These are phyloP conservation scores for Temnothorax curvispinosus DNA, from an alignment of 1,140 invertebrate species.

Conservation along the genomic window DNA sequence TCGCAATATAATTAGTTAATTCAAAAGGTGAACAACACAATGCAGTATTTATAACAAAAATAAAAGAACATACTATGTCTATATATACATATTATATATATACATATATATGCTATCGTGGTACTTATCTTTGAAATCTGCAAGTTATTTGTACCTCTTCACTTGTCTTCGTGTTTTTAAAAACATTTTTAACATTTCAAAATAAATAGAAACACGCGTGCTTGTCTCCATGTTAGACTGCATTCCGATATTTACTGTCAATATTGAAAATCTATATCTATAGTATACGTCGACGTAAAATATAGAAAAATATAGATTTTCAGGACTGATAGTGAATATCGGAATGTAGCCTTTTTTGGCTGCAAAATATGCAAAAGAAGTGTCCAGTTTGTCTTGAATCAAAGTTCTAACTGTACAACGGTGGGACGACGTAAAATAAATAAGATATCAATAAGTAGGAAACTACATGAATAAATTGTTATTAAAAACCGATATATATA, in stretches of 20 bases:
- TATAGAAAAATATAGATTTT: too few species aligned
- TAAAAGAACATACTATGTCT: conserved; percentile 52
- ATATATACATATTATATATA: not conserved
- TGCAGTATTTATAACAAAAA: conserved; percentile 62
- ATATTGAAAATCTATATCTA: too few species aligned
- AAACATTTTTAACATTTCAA: conserved; percentile 8
- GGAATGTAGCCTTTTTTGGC: too few species aligned
- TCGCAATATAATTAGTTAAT: conserved; percentile 58
- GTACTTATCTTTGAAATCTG: conserved; percentile 55
- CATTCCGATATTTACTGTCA: too few species aligned
- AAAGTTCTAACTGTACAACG: conserved; percentile 54
- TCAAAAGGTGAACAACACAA: conserved; percentile 24
- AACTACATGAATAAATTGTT: conserved; percentile 62
- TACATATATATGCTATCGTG: not conserved
- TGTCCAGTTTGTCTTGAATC: conserved; percentile 58
- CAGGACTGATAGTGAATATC: too few species aligned
- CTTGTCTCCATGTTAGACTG: conserved; percentile 33
- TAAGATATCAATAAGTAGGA: conserved; percentile 47
- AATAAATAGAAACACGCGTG: too few species aligned
- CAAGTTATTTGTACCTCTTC: conserved; percentile 26
- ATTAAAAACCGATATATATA: conserved; percentile 57
- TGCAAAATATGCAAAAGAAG: conserved; percentile 34
- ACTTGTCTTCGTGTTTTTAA: conserved; percentile 11
- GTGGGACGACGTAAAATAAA: conserved; percentile 20
- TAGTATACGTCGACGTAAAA: too few species aligned